Evolutionary conservation across 1,140 invertebrate genomes (phyloP), one percentile per base, ranked within the genome.

Genomic region (Physella acuta): DNA sequence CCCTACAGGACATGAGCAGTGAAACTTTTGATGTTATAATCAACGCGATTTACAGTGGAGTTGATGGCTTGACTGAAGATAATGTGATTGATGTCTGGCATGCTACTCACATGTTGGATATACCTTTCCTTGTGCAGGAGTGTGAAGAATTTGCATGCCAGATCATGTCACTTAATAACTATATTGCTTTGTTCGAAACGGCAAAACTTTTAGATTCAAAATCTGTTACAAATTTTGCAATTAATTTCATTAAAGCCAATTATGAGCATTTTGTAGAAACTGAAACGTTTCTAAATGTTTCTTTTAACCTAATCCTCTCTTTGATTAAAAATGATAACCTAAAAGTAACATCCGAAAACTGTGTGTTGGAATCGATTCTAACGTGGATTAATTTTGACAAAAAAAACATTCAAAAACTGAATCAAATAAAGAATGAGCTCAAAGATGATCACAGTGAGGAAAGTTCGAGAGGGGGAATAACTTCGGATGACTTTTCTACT

Each of bases 11-110:
- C 28, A 44, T 62, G 3, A 62, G 34, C 0, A 62, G 44, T 30
- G 60, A 62, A 1, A 44, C 24, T 24, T 62, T 62, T 44, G 3
- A 3, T 44, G 3, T 49, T 62, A 62, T n/a, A n/a, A n/a, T n/a
- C n/a, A n/a, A n/a, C n/a, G n/a, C n/a, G n/a, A n/a, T n/a, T n/a
- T n/a, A n/a, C 37, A 62, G 20, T 1, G 60, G 60, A 3, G 3
- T 44, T 3, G 34, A 49, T 30, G 24, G 24, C 36, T 16, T 62
- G 24, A 62, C 60, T 26, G 37, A 62, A 49, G 60, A 62, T 8
- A 62, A 62, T 30, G 20, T 62, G 20, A 14, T 49, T 2, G 36
- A 62, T 2, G 60, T 62, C 2, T 37, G 39, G 60, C 14, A 8
- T 44, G 36, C 60, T 26, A 30, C 36, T 0, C 0, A 16, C 30